Conservation (phyloP, 2,113 vertebrate species). For the Nanorana parkeri region DNA sequence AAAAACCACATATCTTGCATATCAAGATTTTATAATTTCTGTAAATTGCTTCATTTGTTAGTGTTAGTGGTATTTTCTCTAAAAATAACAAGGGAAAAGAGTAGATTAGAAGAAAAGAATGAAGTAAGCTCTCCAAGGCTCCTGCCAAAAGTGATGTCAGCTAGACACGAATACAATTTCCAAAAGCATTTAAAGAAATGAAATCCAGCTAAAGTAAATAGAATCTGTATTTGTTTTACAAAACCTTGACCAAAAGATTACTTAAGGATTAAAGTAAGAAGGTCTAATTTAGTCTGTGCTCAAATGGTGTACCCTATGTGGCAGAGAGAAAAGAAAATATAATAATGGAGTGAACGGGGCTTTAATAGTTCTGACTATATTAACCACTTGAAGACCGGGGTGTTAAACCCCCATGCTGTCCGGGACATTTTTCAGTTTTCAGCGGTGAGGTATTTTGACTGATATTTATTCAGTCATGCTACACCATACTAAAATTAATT, state of each 20-base stretch:
- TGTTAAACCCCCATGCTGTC: no score
- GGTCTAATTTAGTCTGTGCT: background rate
- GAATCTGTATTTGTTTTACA: constrained; percentile 36
- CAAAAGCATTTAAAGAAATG: constrained; percentile 42
- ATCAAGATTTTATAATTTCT: constrained; percentile 8
- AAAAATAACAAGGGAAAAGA: constrained; percentile 36
- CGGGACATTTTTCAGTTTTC: no score
- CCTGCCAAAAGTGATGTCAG: constrained; percentile 51
- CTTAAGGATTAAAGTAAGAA: constrained; percentile 37
- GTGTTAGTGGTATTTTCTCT: background rate
- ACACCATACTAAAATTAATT: no score
- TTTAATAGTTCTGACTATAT: no score
- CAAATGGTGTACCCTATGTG: background rate
- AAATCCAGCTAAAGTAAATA: constrained; percentile 51
- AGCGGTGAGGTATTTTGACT: no score
- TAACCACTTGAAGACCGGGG: no score
- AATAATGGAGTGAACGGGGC: background rate
- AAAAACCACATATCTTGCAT: background rate
- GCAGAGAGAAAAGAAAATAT: background rate
- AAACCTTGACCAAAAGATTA: constrained; percentile 47
- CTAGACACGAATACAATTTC: constrained; percentile 46
- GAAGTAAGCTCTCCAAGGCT: background rate
- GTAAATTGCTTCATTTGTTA: constrained; percentile 5
- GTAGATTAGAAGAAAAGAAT: constrained; percentile 22
- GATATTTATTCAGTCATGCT: no score